Percentiles rank a stretch among this genome's conserved stretches.
Evolutionary conservation across 2,888 invertebrate species (phyloP).

Genomic region (Drosophila mayaguana): DNA sequence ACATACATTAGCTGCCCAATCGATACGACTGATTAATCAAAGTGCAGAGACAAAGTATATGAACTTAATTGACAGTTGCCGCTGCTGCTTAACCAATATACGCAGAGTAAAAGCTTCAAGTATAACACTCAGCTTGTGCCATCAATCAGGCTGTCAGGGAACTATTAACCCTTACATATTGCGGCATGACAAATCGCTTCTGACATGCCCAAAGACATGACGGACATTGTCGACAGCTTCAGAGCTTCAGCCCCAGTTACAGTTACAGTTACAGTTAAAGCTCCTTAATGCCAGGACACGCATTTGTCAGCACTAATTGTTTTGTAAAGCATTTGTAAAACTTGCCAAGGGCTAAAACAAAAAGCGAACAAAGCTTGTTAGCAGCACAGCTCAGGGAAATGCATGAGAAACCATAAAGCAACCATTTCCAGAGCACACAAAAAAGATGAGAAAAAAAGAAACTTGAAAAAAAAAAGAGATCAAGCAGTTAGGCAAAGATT

Average conservation of each 20-base stretch:
- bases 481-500: slow-evolving; percentile 34
- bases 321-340: slow-evolving; percentile 58
- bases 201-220: slow-evolving; percentile 45
- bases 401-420: slow-evolving; percentile 36
- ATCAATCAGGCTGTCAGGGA: slow-evolving; percentile 63
- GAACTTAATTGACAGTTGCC: slow-evolving; percentile 19
- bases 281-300: slow-evolving; percentile 36
- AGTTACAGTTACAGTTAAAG: slow-evolving; percentile 17
- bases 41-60: slow-evolving; percentile 7
- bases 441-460: too few species aligned
- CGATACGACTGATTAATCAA: slow-evolving; percentile 24
- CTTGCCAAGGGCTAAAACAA: slow-evolving; percentile 15
- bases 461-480: background rate
- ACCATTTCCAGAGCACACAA: slow-evolving; percentile 11
- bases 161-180: slow-evolving; percentile 61
- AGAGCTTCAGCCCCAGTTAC: slow-evolving; percentile 7
- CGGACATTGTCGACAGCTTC: slow-evolving; percentile 43
- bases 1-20: background rate
- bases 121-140: slow-evolving; percentile 23
- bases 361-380: slow-evolving; percentile 40
- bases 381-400: slow-evolving; percentile 37
- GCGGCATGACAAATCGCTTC: slow-evolving; percentile 68
- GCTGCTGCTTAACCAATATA: background rate
- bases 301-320: slow-evolving; percentile 74
- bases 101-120: slow-evolving; percentile 5